Evolutionary conservation across 2,113 vertebrate species (phyloP).

Genomic region (Grallaria varia): DNA sequence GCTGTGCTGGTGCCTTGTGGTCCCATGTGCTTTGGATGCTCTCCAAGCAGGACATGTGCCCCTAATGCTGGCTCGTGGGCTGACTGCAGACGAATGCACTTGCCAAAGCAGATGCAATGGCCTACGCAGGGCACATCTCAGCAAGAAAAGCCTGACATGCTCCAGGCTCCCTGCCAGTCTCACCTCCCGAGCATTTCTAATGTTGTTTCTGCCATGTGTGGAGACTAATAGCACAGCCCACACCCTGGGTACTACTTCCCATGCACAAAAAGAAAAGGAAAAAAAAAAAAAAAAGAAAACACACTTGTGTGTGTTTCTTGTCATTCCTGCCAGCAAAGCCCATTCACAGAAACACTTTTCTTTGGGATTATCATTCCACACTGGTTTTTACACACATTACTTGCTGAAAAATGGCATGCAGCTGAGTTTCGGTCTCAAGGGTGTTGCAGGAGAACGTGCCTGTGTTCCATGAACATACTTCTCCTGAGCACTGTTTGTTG

Average conservation of each 20-base stretch:
- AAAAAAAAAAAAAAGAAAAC: background rate
- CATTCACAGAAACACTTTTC: background rate
- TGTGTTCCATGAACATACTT: background rate
- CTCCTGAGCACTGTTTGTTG: background rate
- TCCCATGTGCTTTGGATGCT: background rate
- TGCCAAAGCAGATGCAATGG: background rate
- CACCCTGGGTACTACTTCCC: background rate
- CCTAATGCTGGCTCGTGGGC: background rate
- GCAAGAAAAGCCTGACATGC: background rate
- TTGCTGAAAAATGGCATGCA: background rate
- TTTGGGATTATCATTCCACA: background rate
- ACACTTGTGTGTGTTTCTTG: background rate
- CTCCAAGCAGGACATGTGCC: background rate
- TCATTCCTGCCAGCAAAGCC: background rate
- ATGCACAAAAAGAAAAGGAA: background rate
- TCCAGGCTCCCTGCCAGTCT: background rate
- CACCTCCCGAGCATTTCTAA: background rate
- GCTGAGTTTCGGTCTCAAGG: constrained; percentile 54
- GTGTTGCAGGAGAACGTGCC: constrained; percentile 30
- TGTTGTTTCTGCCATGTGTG: background rate
- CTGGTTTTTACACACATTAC: background rate
- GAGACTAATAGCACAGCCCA: background rate
- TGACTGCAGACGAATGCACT: background rate
- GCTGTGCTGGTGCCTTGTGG: background rate
- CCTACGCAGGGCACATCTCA: background rate